Conservation (phyloP, 1,140 invertebrate species). For the Gonatopus flavifemur region DNA sequence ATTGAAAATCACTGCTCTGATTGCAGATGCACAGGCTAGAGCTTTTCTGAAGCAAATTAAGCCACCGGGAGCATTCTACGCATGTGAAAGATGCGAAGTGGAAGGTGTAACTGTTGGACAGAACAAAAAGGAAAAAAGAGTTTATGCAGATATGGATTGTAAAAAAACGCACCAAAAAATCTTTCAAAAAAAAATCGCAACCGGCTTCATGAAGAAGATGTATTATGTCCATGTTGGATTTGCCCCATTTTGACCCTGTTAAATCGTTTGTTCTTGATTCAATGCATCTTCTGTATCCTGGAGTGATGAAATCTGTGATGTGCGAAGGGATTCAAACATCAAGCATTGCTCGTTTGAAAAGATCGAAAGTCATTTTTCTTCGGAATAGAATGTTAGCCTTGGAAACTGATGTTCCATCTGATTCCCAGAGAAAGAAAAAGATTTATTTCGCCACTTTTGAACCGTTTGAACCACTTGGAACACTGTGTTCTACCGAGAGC, state of each 20-base stretch:
- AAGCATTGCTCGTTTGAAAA: neutral
- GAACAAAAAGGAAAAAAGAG: conserved; percentile 9
- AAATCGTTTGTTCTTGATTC: too few relatives aligned
- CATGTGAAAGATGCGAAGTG: conserved; percentile 12
- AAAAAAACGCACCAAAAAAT: conserved; percentile 7
- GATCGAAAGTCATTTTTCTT: neutral
- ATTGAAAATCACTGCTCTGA: neutral
- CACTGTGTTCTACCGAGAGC: too few relatives aligned
- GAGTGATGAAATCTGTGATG: conserved; percentile 11
- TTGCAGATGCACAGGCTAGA: conserved; percentile 5
- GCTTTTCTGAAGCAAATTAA: conserved; percentile 5
- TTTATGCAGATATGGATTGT: conserved; percentile 9
- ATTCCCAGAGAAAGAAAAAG: conserved; percentile 22
- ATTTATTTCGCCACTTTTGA: too few relatives aligned
- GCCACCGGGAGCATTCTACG: conserved; percentile 12
- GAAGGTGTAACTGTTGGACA: conserved; percentile 12
- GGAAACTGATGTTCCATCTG: conserved; percentile 11
- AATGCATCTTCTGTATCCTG: conserved; percentile 19
- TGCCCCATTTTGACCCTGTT: conserved; percentile 11
- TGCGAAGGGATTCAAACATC: conserved; percentile 1
- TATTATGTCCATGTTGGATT: conserved; percentile 7
- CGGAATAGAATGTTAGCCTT: conserved; percentile 1
- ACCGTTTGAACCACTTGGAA: too few relatives aligned
- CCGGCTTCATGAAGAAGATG: conserved; percentile 8
- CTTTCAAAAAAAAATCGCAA: conserved; percentile 10